Conservation (phyloP, 2,797 vertebrate species). For the Scarus forsteni region DNA sequence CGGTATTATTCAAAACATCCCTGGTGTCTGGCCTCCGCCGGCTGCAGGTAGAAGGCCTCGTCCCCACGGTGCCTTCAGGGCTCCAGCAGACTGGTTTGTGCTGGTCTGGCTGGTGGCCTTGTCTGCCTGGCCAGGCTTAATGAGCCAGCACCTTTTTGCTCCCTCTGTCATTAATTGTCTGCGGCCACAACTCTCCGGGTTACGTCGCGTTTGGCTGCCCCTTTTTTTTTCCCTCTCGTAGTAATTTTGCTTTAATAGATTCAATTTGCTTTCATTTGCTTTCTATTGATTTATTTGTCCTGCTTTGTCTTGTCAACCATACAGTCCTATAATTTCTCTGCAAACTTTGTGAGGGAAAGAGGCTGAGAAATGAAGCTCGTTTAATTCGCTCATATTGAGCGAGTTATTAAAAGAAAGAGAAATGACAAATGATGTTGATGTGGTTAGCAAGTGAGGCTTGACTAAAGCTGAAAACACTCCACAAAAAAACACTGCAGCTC, state of each 20-base stretch:
- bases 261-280: constrained; percentile 85
- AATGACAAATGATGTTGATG: constrained; percentile 76
- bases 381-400: constrained; percentile 81
- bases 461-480: constrained; percentile 59
- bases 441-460: constrained; percentile 63
- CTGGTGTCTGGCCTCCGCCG: constrained; percentile 39
- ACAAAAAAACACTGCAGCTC: constrained; percentile 22
- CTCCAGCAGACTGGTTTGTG: constrained; percentile 40
- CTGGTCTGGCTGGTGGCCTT: constrained; percentile 52
- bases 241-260: constrained; percentile 81
- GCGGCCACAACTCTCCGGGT: constrained; percentile 53
- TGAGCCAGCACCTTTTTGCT: constrained; percentile 73
- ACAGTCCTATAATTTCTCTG: constrained; percentile 78
- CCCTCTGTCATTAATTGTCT: constrained; percentile 76
- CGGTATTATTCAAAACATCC: constrained; percentile 49
- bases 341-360: constrained; percentile 64
- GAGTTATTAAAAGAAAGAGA: constrained; percentile 63
- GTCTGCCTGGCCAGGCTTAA: constrained; percentile 65
- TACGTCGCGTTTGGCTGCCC: constrained; percentile 48
- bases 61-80: constrained; percentile 21
- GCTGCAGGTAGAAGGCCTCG: constrained; percentile 46
- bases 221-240: constrained; percentile 42
- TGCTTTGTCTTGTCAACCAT: constrained; percentile 77
- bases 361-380: constrained; percentile 52
- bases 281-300: constrained; percentile 83